These are phyloP conservation scores for Xiphydria camelus DNA, from an alignment of 2,888 invertebrate genomes.

Conservation along the genomic window DNA sequence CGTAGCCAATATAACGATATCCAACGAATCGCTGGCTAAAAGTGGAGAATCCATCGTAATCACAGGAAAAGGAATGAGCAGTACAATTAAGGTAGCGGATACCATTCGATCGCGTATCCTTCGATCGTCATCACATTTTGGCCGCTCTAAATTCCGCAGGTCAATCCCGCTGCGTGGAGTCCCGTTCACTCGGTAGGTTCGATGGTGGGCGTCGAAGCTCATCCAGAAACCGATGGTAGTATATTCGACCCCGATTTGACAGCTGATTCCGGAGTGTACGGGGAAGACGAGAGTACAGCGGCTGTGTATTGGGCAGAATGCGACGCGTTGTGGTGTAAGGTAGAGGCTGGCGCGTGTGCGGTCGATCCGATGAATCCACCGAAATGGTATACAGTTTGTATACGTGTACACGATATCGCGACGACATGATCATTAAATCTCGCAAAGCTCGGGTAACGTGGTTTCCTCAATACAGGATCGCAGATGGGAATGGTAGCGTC, in stretches of 20 bases:
- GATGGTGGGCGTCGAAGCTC: slow-evolving; percentile 80
- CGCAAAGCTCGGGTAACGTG: no score
- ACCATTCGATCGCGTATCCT: no score
- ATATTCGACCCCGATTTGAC: slow-evolving; percentile 75
- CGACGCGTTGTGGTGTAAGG: slow-evolving; percentile 80
- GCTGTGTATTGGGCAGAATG: slow-evolving; percentile 79
- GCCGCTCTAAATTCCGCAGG: slow-evolving; percentile 27
- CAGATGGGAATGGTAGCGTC: slow-evolving; percentile 64
- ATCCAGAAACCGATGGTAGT: slow-evolving; percentile 81
- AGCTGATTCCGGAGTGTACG: slow-evolving; percentile 76
- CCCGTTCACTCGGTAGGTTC: slow-evolving; percentile 87
- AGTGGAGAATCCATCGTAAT: slow-evolving; percentile 53
- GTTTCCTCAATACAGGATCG: no score
- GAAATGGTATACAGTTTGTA: slow-evolving; percentile 66
- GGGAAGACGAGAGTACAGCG: slow-evolving; percentile 75
- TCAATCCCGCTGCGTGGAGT: slow-evolving; percentile 82
- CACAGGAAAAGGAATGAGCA: slow-evolving; percentile 54
- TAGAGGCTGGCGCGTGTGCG: slow-evolving; percentile 78
- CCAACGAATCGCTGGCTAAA: slow-evolving; percentile 52
- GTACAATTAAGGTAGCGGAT: slow-evolving; percentile 53
- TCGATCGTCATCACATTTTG: no score
- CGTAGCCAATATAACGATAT: slow-evolving; percentile 54
- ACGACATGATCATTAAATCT: no score
- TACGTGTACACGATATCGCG: no score
- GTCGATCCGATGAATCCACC: slow-evolving; percentile 75